Percentiles rank a stretch among this genome's conserved stretches.
Conservation (phyloP, 2,888 invertebrate species). For the Ophion slaviceki region DNA sequence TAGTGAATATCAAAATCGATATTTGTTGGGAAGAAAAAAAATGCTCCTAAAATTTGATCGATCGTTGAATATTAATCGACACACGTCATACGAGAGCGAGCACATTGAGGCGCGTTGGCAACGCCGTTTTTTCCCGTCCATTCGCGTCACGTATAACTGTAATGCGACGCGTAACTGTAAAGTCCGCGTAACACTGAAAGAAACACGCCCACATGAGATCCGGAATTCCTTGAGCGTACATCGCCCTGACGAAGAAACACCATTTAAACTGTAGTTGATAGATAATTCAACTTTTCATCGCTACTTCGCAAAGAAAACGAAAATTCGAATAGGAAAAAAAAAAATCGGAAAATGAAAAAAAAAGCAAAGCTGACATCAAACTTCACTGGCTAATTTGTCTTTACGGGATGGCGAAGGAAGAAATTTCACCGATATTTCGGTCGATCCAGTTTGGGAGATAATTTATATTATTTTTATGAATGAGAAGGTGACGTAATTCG, state of each 20-base stretch:
- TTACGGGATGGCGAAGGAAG: not conserved
- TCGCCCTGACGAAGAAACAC: not conserved
- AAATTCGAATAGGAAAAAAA: not conserved
- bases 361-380: not conserved
- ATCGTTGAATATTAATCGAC: slow-evolving; percentile 28
- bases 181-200: slow-evolving; percentile 61
- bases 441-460: slow-evolving; percentile 20
- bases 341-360: not conserved
- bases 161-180: slow-evolving; percentile 67
- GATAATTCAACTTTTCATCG: not conserved
- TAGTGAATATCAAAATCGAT: not conserved
- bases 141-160: slow-evolving; percentile 69
- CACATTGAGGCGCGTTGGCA: not conserved
- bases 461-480: slow-evolving; percentile 40
- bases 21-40: not conserved
- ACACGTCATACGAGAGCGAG: not conserved
- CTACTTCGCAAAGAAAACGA: not conserved
- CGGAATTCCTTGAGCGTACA: slow-evolving; percentile 23
- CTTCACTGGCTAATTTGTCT: not conserved
- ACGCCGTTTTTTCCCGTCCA: slow-evolving; percentile 50
- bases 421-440: not conserved
- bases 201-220: slow-evolving; percentile 52
- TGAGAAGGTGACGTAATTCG: slow-evolving; percentile 48
- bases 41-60: not conserved
- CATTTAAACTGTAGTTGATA: not conserved